Conservation (phyloP, 2,797 vertebrate genomes). For the Microctenopoma steveboyesi region DNA sequence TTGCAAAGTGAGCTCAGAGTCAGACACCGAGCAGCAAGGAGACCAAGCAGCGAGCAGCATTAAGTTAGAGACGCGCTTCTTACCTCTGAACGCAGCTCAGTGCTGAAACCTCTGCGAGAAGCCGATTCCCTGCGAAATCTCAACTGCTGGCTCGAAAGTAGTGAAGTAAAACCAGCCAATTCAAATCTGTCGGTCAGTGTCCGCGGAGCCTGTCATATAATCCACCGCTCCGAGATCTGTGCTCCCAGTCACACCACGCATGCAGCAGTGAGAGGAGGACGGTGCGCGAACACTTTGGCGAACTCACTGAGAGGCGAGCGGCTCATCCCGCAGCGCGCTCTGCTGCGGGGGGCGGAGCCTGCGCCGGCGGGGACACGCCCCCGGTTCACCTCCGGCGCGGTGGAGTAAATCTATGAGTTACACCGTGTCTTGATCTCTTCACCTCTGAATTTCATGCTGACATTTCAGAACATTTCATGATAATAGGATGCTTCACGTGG, state of each 20-base stretch:
- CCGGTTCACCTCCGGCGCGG: conserved; percentile 18
- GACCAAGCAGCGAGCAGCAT: neutral
- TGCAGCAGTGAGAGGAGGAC: conserved; percentile 51
- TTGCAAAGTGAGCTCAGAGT: conserved; percentile 54
- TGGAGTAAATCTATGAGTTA: too few relatives aligned
- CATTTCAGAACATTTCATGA: too few relatives aligned
- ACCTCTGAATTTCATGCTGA: too few relatives aligned
- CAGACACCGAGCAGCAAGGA: conserved; percentile 25
- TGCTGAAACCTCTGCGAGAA: conserved; percentile 46
- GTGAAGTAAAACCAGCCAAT: conserved; percentile 4
- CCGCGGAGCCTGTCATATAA: conserved; percentile 56
- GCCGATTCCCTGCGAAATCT: conserved; percentile 42
- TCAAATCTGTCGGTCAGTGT: conserved; percentile 31
- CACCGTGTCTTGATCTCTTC: too few relatives aligned
- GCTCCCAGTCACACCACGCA: conserved; percentile 56
- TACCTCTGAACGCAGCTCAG: conserved; percentile 72
- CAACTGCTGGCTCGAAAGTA: conserved; percentile 11
- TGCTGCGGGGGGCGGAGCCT: conserved; percentile 70
- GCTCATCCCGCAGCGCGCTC: conserved; percentile 56
- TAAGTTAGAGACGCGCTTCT: conserved; percentile 57
- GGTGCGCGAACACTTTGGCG: conserved; percentile 72
- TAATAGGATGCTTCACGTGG: too few relatives aligned
- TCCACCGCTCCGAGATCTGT: conserved; percentile 67
- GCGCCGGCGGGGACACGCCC: conserved; percentile 52
- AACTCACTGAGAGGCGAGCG: conserved; percentile 61